Percentiles rank a stretch among this genome's conserved stretches.
phyloP scores from a whole-genome alignment of 2,113 vertebrate species.

The Fregata magnificens region DNA sequence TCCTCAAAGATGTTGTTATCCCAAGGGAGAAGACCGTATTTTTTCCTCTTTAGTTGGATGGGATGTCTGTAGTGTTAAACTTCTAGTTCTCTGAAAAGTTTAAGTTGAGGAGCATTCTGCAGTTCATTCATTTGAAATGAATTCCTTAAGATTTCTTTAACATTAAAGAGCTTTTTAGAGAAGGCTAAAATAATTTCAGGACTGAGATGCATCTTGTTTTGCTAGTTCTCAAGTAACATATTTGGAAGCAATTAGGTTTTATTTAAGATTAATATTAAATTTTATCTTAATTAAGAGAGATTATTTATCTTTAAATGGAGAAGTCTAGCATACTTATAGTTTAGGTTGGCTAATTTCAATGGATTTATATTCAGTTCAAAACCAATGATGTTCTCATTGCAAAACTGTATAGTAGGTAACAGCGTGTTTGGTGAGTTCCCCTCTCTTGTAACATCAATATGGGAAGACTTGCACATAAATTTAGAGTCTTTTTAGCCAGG shows the following conservation, averaged over 20 bases:
- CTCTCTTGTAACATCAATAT: not conserved
- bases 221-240: not conserved
- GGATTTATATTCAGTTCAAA: rapidly evolving
- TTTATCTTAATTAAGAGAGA: not conserved
- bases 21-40: not conserved
- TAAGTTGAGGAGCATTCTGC: not conserved
- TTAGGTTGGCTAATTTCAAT: not conserved
- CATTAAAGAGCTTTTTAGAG: not conserved
- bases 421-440: not conserved
- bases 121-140: not conserved
- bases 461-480: not conserved
- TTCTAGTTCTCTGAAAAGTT: not conserved
- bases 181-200: not conserved
- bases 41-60: not conserved
- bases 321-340: not conserved
- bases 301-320: not conserved
- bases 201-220: not conserved
- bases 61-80: not conserved
- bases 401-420: not conserved
- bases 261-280: too few species aligned
- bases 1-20: not conserved
- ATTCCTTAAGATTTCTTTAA: not conserved
- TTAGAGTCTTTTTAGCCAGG: not conserved
- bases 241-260: not conserved
- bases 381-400: not conserved